Evolutionary conservation across 2,797 vertebrate species (phyloP).

Genomic region (Epinephelus coioides): DNA sequence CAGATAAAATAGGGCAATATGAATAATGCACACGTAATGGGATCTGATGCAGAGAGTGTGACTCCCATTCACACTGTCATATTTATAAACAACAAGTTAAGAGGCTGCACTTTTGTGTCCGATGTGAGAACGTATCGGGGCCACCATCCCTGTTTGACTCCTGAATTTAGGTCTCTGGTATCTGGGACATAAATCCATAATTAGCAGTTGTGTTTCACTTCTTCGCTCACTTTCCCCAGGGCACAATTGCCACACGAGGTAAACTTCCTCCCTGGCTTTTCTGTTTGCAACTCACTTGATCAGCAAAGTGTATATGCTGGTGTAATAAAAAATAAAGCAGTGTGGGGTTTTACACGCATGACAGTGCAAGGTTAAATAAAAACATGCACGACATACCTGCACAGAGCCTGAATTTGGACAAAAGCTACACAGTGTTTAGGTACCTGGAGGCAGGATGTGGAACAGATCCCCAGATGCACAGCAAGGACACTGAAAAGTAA

Average conservation of each 20-base stretch:
- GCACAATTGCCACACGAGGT: constrained; percentile 56
- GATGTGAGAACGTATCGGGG: constrained; percentile 51
- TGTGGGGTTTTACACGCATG: background rate
- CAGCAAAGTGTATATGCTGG: constrained; percentile 39
- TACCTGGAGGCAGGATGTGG: constrained; percentile 70
- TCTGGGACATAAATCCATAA: constrained; percentile 81
- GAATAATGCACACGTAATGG: constrained; percentile 75
- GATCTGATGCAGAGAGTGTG: constrained; percentile 51
- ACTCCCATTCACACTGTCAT: constrained; percentile 47
- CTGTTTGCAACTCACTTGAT: constrained; percentile 31
- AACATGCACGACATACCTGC: background rate
- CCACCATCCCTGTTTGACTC: constrained; percentile 71
- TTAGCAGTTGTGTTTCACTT: constrained; percentile 77
- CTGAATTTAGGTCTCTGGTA: constrained; percentile 78
- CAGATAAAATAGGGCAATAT: constrained; percentile 73
- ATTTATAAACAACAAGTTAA: constrained; percentile 58
- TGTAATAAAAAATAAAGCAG: constrained; percentile 12
- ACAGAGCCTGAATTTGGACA: constrained; percentile 53
- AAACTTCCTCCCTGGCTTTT: constrained; percentile 45
- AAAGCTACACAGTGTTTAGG: constrained; percentile 43
- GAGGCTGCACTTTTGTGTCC: constrained; percentile 61
- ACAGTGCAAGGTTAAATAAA: constrained; percentile 24
- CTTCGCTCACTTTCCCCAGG: constrained; percentile 60
- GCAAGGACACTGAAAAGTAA: constrained; percentile 82
- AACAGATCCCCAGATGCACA: constrained; percentile 82